Evolutionary conservation across 2,797 vertebrate genomes (phyloP), one percentile per base, ranked within the genome.

Genomic region (Luscinia megarhynchos): DNA sequence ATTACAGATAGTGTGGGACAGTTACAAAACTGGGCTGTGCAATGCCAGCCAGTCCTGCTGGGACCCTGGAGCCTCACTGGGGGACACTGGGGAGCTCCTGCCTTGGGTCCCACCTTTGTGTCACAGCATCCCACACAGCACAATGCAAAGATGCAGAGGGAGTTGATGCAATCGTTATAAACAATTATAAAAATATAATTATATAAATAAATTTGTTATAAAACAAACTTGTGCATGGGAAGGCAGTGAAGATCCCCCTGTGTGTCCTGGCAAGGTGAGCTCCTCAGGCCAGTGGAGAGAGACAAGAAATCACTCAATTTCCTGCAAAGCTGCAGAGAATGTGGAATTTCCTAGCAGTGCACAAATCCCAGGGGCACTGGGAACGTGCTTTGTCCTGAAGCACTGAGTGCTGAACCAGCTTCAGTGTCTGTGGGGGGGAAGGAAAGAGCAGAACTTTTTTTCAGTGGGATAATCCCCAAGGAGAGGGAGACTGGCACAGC

Each of bases 31-130:
- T 11, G 23, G 21, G 36, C 9, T 63, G 45, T 48, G 67, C 30
- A 14, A 15, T 12, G 29, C 3, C 54, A 24, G 50, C 34, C 61
- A 54, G 36, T 4, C 30, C 38, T 67, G 68, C 10, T 61, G 63
- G 45, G 30, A 61, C 30, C 38, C 30, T 34, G 1, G 66, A 15
- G 18, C 62, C 15, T 12, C 15, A 4, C 32, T 30, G 43, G 32
- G 26, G 3, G 55, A 57, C 2, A 6, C 1, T 46, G 21, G 23
- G 68, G 48, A 81, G 54, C 26, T 67, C 12, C 68, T 66, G 66
- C 68, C 17, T 5, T 6, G 80, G 18, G 8, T 15, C 29, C 78
- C 4, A 6, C 0, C 2, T 10, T 22, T 5, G 20, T 18, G 0
- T 3, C 61, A 83, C 18, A 23, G 27, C 27, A 17, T 3, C 34